phyloP scores from a whole-genome alignment of 2,113 vertebrate species.

The Heterotilapia buettikoferi region DNA sequence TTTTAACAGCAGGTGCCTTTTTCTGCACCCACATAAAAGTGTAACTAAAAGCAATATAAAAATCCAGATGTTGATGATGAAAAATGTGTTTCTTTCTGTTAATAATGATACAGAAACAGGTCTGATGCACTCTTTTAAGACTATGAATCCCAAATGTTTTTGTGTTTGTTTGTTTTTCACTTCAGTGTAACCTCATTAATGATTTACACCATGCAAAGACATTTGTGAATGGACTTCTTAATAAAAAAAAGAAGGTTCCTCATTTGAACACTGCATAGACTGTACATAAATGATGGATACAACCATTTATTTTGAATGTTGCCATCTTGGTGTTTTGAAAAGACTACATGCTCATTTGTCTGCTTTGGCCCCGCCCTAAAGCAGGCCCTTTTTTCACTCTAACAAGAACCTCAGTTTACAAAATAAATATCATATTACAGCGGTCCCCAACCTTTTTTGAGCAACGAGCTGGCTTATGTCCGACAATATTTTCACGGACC shows the following conservation, averaged over 20 bases:
- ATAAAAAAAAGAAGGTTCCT: neutral
- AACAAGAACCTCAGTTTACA: fast-evolving
- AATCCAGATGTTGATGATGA: neutral
- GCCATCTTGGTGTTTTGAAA: neutral
- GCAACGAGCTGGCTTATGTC: neutral
- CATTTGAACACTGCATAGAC: neutral
- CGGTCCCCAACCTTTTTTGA: neutral
- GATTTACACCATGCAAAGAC: neutral
- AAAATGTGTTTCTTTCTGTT: neutral
- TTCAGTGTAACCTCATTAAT: neutral
- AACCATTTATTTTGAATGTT: neutral
- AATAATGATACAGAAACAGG: neutral
- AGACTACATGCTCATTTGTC: neutral
- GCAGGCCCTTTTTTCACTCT: neutral
- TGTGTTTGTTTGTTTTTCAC: neutral
- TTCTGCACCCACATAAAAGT: neutral
- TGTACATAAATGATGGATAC: neutral
- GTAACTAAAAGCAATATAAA: neutral
- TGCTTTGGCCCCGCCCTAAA: neutral
- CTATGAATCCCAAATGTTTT: neutral
- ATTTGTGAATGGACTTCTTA: neutral
- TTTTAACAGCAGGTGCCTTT: neutral
- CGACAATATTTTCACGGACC: fast-evolving
- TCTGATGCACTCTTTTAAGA: neutral
- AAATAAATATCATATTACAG: fast-evolving